These are phyloP conservation scores for Drosophila flavopinicola DNA, from an alignment of 2,888 invertebrate genomes.

Conservation along the genomic window DNA sequence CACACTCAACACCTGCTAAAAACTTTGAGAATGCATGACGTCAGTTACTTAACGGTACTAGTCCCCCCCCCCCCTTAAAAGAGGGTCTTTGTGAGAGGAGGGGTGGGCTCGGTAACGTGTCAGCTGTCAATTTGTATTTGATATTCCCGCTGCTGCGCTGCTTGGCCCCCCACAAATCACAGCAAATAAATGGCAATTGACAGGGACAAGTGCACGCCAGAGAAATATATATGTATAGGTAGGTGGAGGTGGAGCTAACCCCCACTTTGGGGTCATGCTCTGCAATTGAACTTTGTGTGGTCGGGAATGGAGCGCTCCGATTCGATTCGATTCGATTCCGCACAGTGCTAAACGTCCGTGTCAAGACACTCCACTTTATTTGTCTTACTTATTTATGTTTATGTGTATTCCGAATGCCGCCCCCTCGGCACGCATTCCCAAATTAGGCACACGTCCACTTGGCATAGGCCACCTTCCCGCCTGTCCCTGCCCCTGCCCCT, in stretches of 20 bases:
- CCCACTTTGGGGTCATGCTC: conserved; percentile 31
- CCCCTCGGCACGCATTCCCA: conserved; percentile 47
- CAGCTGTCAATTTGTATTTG: conserved; percentile 75
- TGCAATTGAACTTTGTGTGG: conserved; percentile 61
- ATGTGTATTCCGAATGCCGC: conserved; percentile 10
- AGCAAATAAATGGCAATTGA: conserved; percentile 74
- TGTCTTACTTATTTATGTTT: conserved; percentile 79
- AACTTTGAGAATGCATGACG: conserved; percentile 43
- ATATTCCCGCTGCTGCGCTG: conserved; percentile 30
- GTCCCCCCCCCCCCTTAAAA: not conserved
- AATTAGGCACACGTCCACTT: conserved; percentile 72
- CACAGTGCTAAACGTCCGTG: conserved; percentile 65
- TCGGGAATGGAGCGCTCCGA: too few relatives aligned
- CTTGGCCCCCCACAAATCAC: conserved; percentile 61
- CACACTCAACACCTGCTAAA: conserved; percentile 67
- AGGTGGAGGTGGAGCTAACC: too few relatives aligned
- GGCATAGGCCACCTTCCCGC: conserved; percentile 16
- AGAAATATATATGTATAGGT: conserved; percentile 1
- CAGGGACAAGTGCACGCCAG: conserved; percentile 66
- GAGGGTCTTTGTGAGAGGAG: not conserved
- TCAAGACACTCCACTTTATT: conserved; percentile 75
- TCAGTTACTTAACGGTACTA: conserved; percentile 36
- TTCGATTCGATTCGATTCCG: too few relatives aligned
- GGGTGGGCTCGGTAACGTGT: conserved; percentile 47
- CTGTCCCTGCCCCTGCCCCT: too few relatives aligned